These are phyloP conservation scores for Cepaea hortensis DNA, from an alignment of 2,888 invertebrate species.

Conservation along the genomic window DNA sequence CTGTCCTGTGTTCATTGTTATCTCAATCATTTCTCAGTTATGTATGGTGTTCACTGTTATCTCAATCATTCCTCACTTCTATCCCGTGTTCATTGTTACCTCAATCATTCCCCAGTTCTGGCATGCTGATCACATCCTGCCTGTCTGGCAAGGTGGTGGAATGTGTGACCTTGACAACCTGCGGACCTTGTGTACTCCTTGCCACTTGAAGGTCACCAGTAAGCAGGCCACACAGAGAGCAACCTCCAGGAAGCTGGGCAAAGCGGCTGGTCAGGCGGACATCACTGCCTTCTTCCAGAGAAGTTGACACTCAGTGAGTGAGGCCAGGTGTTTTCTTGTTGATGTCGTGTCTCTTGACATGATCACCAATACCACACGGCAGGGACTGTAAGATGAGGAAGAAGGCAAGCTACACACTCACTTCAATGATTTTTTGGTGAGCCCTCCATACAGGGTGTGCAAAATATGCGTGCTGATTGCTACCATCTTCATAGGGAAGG, in stretches of 20 bases:
- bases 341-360: too few species aligned
- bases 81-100: not conserved
- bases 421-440: too few species aligned
- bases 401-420: too few species aligned
- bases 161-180: slow-evolving; percentile 74
- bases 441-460: too few species aligned
- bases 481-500: too few species aligned
- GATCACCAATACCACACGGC: too few species aligned
- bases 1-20: too few species aligned
- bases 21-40: too few species aligned
- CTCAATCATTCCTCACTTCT: not conserved
- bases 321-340: too few species aligned
- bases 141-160: slow-evolving; percentile 73
- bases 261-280: slow-evolving; percentile 60
- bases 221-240: slow-evolving; percentile 68
- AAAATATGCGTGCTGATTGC: too few species aligned
- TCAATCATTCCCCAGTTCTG: slow-evolving; percentile 65
- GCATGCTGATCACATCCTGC: slow-evolving; percentile 73
- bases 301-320: slow-evolving; percentile 36
- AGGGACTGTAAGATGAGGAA: too few species aligned
- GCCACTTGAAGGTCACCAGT: slow-evolving; percentile 70
- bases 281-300: slow-evolving; percentile 70
- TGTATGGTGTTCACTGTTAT: too few species aligned
- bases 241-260: slow-evolving; percentile 56
- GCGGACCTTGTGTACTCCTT: slow-evolving; percentile 70